Percentiles rank a stretch among this genome's conserved stretches.
Evolutionary conservation across 2,797 vertebrate genomes (phyloP).

Genomic region (Molossus molossus): DNA sequence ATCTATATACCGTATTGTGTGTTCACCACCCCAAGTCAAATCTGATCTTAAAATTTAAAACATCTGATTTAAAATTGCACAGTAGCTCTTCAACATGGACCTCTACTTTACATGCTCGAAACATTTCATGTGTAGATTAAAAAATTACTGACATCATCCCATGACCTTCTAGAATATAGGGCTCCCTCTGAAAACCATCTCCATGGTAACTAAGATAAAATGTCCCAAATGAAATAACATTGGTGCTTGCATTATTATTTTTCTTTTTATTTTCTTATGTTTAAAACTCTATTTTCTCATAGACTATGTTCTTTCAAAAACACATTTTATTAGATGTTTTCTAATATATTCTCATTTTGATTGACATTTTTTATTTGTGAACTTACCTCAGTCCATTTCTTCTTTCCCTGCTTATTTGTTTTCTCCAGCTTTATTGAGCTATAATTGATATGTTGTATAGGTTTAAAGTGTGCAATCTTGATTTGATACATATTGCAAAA

Average conservation of each 20-base stretch:
- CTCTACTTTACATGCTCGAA: slow-evolving; percentile 59
- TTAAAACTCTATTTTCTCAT: neutral
- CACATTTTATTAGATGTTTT: neutral
- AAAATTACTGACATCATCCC: slow-evolving; percentile 63
- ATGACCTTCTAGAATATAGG: slow-evolving; percentile 73
- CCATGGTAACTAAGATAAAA: slow-evolving; percentile 75
- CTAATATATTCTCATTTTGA: neutral
- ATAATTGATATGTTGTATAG: neutral
- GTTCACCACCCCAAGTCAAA: neutral
- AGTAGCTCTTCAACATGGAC: neutral
- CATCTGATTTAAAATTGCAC: neutral
- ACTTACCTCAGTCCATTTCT: neutral
- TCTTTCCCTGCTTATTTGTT: neutral
- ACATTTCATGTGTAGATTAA: slow-evolving; percentile 63
- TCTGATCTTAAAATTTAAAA: neutral
- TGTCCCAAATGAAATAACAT: slow-evolving; percentile 42
- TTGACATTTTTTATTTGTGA: neutral
- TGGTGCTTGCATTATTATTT: neutral
- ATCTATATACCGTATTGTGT: neutral
- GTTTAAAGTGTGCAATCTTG: neutral
- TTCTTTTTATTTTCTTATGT: slow-evolving; percentile 6
- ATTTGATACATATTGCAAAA: neutral
- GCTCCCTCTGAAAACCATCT: slow-evolving; percentile 70
- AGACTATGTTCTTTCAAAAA: neutral
- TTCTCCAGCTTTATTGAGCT: neutral